A percentile compares a stretch with the other conserved stretches of the same genome.
phyloP scores from a whole-genome alignment of 2,888 invertebrate genomes.

The Nycteola revayana region DNA sequence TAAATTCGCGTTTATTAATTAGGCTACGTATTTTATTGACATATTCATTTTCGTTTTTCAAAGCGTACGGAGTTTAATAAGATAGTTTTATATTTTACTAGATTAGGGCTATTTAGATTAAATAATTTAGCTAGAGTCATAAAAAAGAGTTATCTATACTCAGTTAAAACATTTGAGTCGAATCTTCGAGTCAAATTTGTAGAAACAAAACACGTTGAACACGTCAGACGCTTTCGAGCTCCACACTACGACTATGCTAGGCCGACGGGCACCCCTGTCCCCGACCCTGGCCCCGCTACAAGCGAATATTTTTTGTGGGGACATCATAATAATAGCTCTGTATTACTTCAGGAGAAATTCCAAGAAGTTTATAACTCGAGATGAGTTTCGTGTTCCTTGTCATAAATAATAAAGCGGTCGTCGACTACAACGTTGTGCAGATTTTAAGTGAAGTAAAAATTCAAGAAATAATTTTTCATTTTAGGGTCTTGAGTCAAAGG shows the following conservation, averaged over 20 bases:
- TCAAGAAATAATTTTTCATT: conserved; percentile 73
- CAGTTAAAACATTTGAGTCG: no score
- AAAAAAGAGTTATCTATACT: no score
- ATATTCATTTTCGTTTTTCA: no score
- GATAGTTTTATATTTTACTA: no score
- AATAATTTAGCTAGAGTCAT: no score
- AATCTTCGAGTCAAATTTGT: no score
- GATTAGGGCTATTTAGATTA: no score
- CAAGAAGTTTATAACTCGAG: conserved; percentile 83
- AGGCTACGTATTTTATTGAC: no score
- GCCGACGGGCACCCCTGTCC: conserved; percentile 29
- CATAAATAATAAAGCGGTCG: conserved; percentile 82
- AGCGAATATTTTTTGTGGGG: conserved; percentile 79
- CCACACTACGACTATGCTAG: conserved; percentile 43
- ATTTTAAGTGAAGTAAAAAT: conserved; percentile 79
- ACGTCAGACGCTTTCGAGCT: conserved; percentile 41
- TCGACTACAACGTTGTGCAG: conserved; percentile 78
- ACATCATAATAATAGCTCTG: conserved; percentile 82
- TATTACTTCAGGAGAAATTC: conserved; percentile 82
- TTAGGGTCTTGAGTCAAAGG: conserved; percentile 54
- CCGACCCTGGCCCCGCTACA: conserved; percentile 58
- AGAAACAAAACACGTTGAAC: conserved; percentile 15
- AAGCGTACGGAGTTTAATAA: no score
- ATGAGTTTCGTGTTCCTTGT: conserved; percentile 82
- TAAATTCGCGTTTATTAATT: no score